phyloP scores from a whole-genome alignment of 2,888 invertebrate species.

The Steinernema hermaphroditum region DNA sequence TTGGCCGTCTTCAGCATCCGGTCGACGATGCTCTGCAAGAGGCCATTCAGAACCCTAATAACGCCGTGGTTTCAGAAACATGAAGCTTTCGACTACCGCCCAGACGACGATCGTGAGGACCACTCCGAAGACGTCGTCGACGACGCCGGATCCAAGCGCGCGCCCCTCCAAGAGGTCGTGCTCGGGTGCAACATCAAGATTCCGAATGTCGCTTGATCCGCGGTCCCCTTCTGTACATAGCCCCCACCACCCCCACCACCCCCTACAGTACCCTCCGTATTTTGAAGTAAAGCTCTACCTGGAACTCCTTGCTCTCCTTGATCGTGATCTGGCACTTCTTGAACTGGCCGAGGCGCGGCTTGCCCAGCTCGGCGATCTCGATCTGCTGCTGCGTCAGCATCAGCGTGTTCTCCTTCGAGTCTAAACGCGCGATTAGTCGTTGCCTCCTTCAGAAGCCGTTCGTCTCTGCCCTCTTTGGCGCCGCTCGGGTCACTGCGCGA shows the following conservation, averaged over 20 bases:
- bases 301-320: conserved; percentile 97
- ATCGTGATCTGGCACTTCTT: conserved; percentile 84
- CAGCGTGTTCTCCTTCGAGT: conserved; percentile 43
- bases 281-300: conserved; percentile 72
- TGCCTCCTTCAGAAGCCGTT: background rate
- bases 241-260: background rate
- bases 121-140: background rate
- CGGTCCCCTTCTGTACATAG: background rate
- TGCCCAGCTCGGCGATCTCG: conserved; percentile 75
- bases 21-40: conserved; percentile 80
- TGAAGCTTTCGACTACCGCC: background rate
- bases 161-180: too few relatives aligned
- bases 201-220: background rate
- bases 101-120: background rate
- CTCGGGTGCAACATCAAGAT: background rate
- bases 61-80: background rate
- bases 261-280: too few relatives aligned
- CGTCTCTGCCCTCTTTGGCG: background rate
- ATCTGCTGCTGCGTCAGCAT: conserved; percentile 67
- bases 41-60: too few relatives aligned
- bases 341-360: conserved; percentile 86
- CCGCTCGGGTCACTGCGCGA: background rate
- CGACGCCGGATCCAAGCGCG: background rate
- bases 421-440: conserved; percentile 31
- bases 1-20: conserved; percentile 95